Conservation (phyloP, 2,888 invertebrate species). For the Morpho achilles region DNA sequence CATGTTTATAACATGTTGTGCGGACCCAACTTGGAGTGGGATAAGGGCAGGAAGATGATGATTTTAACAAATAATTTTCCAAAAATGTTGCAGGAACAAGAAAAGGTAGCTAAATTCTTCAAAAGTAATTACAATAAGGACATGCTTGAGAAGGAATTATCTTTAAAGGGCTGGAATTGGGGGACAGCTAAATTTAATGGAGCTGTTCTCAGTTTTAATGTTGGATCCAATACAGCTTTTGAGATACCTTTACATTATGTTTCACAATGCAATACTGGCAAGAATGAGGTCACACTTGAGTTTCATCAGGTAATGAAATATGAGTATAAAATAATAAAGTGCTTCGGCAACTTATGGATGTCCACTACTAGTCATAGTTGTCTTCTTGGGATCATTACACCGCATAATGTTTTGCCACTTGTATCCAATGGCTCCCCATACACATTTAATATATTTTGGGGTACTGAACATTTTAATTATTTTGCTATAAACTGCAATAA, state of each 20-base stretch:
- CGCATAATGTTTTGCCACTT: no score
- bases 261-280: slow-evolving; percentile 96
- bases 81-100: slow-evolving; percentile 85
- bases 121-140: slow-evolving; percentile 89
- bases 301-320: slow-evolving; percentile 90
- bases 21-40: no score
- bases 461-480: background rate
- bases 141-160: slow-evolving; percentile 94
- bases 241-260: slow-evolving; percentile 98
- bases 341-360: no score
- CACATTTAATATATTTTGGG: no score
- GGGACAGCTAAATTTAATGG: slow-evolving; percentile 97
- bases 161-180: slow-evolving; percentile 99
- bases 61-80: no score
- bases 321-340: no score
- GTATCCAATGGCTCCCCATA: no score
- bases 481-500: no score
- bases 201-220: slow-evolving; percentile 90
- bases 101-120: slow-evolving; percentile 95
- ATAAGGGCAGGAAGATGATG: no score
- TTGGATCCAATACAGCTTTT: slow-evolving; percentile 91
- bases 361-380: no score
- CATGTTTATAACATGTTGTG: no score
- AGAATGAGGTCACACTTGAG: slow-evolving; percentile 98
- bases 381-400: no score